Percentiles rank a stretch among this genome's conserved stretches.
Evolutionary conservation across 2,888 invertebrate species (phyloP).

Genomic region (Rhyacophila evoluta): DNA sequence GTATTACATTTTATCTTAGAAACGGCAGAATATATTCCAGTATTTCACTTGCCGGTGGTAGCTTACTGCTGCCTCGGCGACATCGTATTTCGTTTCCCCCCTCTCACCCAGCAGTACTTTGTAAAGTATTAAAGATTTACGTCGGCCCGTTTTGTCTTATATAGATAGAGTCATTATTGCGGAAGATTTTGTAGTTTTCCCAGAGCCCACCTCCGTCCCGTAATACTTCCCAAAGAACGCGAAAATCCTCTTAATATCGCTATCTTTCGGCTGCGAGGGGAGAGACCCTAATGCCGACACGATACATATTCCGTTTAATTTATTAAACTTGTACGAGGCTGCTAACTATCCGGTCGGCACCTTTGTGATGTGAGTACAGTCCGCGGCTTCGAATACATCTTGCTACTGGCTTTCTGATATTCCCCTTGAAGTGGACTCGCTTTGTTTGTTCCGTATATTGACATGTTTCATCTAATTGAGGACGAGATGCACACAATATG

Average conservation of each 20-base stretch:
- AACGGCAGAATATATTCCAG: too few species aligned
- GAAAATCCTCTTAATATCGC: slow-evolving; percentile 44
- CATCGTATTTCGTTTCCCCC: slow-evolving; percentile 41
- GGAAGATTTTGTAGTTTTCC: slow-evolving; percentile 48
- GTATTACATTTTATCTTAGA: too few species aligned
- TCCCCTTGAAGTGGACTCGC: not conserved
- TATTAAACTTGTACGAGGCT: slow-evolving; percentile 35
- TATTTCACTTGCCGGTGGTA: not conserved
- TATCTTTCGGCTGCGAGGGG: slow-evolving; percentile 33
- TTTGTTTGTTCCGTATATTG: not conserved
- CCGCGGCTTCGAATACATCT: not conserved
- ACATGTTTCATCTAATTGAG: slow-evolving; percentile 22
- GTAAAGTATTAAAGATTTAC: slow-evolving; percentile 53
- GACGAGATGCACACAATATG: not conserved
- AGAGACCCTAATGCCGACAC: slow-evolving; percentile 28
- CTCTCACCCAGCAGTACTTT: slow-evolving; percentile 37
- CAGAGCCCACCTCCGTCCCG: slow-evolving; percentile 26
- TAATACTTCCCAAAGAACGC: slow-evolving; percentile 20
- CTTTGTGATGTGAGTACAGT: not conserved
- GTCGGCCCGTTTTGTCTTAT: slow-evolving; percentile 41
- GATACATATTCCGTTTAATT: slow-evolving; percentile 43
- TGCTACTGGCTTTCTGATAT: not conserved
- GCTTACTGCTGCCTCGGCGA: slow-evolving; percentile 31
- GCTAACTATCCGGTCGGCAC: slow-evolving; percentile 13
- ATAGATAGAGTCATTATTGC: slow-evolving; percentile 47